Base-by-base conservation (phyloP, 1,140 invertebrate genomes). In the Trachymyrmex septentrionalis region DNA sequence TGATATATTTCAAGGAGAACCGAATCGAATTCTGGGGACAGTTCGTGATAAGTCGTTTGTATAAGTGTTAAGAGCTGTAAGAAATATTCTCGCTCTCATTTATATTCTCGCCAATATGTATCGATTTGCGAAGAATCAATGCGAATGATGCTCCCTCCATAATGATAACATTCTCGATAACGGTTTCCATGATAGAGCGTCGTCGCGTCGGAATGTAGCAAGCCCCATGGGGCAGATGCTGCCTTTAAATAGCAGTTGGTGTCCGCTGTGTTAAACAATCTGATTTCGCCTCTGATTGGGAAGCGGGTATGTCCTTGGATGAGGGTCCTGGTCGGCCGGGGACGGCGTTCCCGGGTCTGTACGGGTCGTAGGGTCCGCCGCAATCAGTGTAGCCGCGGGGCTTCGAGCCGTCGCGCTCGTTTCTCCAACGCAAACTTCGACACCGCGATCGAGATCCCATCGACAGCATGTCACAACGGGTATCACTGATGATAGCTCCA, bases 181-280 rank as follows among this genome's bases (percentile, higher is more conserved):
- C 19, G 57, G 34, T 67, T 57, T 61, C 85, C 19, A 44, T 38
- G 69, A 84, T 61, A 61, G 61, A 80, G 21, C 38, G 21, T n/a
- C 50, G 78, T 73, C 80, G 67, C 75, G 84, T 81, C 53, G 85
- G 85, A 86, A 86, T 86, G 85, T 86, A 50, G 38, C 80, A 24
- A 72, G 55, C 55, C 72, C 27, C 87, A 71, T 61, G 59, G 66
- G 89, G 86, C 94, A 94, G 93, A 94, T 94, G 93, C 92, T 88
- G 85, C 81, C 82, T 88, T 92, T 94, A 94, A 94, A 93, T 94
- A 93, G 93, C 93, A 94, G 94, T 94, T 93, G 94, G 93, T 92
- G 93, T 92, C 92, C 92, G 92, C 92, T 93, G 92, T 93, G 92
- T 93, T 93, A 94, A 94, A 92, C 93, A 95, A 95, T 95, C 93